Percentiles rank a stretch among this genome's conserved stretches.
Conservation (phyloP, 2,797 vertebrate genomes). For the Melanotaenia trifasciata region DNA sequence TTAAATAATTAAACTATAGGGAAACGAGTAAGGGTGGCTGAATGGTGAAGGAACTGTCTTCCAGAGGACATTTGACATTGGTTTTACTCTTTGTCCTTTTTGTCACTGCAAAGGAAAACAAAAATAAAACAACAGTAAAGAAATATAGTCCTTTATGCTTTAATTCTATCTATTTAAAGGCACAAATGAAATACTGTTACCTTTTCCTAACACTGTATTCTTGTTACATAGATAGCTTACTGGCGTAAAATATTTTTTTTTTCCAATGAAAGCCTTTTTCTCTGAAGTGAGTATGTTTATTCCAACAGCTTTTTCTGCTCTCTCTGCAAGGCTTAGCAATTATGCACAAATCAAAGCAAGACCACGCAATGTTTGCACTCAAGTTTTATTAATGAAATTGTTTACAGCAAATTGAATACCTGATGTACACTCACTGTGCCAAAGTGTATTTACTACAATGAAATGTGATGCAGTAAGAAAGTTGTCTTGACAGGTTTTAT, state of each 20-base stretch:
- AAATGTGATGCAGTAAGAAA: conserved; percentile 3
- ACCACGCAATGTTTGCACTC: conserved; percentile 14
- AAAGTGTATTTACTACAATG: conserved; percentile 40
- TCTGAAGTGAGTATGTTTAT: conserved; percentile 5
- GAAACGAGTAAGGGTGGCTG: conserved; percentile 24
- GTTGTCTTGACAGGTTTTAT: conserved; percentile 1
- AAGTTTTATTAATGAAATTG: conserved; percentile 17
- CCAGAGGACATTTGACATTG: not conserved
- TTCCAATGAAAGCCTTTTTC: conserved; percentile 26
- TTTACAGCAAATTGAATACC: conserved; percentile 47
- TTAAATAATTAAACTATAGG: conserved; percentile 20
- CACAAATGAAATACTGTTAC: not conserved
- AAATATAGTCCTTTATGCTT: not conserved
- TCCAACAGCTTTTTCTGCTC: conserved; percentile 1
- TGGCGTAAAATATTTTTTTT: conserved; percentile 20
- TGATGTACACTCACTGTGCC: conserved; percentile 34
- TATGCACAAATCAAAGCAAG: conserved; percentile 44
- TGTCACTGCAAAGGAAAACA: conserved; percentile 11
- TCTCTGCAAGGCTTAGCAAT: conserved; percentile 26
- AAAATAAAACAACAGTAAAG: not conserved
- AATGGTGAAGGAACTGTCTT: conserved; percentile 28
- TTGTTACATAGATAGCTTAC: conserved; percentile 18
- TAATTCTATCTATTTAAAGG: not conserved
- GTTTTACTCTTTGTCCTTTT: not conserved
- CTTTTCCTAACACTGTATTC: conserved; percentile 24